A percentile compares a stretch with the other conserved stretches of the same genome.
Evolutionary conservation across 1,140 invertebrate species (phyloP).

Genomic region (Diplogasteroides magnus): DNA sequence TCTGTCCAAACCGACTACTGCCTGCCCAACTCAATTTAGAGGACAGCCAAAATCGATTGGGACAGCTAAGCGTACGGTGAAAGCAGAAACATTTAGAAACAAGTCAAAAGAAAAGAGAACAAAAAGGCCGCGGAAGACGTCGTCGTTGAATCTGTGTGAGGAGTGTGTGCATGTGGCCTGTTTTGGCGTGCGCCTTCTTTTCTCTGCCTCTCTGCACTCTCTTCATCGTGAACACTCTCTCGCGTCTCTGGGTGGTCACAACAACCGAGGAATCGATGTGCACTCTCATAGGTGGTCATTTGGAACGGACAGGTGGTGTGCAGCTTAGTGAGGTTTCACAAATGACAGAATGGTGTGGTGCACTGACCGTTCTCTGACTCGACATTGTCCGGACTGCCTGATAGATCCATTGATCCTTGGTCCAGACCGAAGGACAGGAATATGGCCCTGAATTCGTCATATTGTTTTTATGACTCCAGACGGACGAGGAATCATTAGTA

Average conservation of each 20-base stretch:
- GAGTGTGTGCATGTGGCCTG: too few relatives aligned
- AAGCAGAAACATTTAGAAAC: neutral
- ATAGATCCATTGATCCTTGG: conserved; percentile 8
- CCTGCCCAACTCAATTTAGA: too few relatives aligned
- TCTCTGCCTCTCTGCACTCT: too few relatives aligned
- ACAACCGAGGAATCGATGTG: conserved; percentile 1
- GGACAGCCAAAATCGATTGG: conserved; percentile 2
- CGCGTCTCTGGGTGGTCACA: neutral
- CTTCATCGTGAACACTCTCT: too few relatives aligned
- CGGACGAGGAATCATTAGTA: conserved; percentile 10
- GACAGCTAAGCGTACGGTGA: neutral
- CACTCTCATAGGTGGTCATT: conserved; percentile 2
- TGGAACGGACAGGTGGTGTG: conserved; percentile 7
- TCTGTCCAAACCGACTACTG: conserved; percentile 5
- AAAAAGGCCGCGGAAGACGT: too few relatives aligned
- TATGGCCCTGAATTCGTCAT: conserved; percentile 38
- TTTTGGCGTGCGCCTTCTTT: too few relatives aligned
- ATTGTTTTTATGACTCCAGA: too few relatives aligned
- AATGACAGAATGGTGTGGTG: neutral
- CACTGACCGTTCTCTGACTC: conserved; percentile 31
- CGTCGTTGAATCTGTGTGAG: too few relatives aligned
- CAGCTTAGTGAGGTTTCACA: neutral
- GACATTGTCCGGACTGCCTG: conserved; percentile 1
- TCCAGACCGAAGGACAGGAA: conserved; percentile 49
- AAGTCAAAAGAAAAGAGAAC: neutral